Percentiles rank a stretch among this genome's conserved stretches.
phyloP scores from a whole-genome alignment of 2,888 invertebrate genomes.

The Cataglyphis livida region DNA sequence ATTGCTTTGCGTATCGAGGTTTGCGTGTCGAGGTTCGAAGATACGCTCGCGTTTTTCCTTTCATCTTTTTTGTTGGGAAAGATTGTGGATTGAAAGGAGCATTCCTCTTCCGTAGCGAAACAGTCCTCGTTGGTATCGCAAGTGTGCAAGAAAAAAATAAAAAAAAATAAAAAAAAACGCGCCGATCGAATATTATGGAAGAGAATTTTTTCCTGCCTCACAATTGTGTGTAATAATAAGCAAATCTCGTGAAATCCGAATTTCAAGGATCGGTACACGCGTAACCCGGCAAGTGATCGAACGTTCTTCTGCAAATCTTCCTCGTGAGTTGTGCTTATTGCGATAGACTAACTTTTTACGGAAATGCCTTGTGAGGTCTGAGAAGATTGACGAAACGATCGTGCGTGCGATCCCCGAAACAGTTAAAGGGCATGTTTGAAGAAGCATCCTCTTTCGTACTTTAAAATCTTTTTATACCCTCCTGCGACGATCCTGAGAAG shows the following conservation, averaged over 20 bases:
- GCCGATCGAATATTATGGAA: not conserved
- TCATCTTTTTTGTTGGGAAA: conserved; percentile 2
- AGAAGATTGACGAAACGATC: not conserved
- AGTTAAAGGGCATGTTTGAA: not conserved
- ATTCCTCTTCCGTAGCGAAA: not conserved
- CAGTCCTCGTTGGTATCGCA: not conserved
- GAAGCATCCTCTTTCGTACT: not conserved
- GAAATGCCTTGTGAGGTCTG: not conserved
- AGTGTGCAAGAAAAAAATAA: not conserved
- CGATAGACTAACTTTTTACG: not conserved
- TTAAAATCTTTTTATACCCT: not conserved
- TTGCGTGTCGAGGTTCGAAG: not conserved
- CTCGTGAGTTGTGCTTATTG: not conserved
- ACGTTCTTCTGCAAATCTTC: not conserved
- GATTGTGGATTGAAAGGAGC: not conserved
- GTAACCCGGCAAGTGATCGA: not conserved
- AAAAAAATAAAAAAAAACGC: not conserved
- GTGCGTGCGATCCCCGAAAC: not conserved
- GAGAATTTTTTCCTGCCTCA: not conserved
- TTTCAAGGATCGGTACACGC: not conserved
- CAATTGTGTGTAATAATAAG: not conserved
- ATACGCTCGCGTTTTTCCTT: not conserved
- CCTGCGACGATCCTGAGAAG: not conserved
- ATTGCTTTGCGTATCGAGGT: conserved; percentile 13
- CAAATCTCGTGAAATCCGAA: not conserved